Evolutionary conservation across 2,888 invertebrate genomes (phyloP).

Genomic region (Phyllotreta striolata): DNA sequence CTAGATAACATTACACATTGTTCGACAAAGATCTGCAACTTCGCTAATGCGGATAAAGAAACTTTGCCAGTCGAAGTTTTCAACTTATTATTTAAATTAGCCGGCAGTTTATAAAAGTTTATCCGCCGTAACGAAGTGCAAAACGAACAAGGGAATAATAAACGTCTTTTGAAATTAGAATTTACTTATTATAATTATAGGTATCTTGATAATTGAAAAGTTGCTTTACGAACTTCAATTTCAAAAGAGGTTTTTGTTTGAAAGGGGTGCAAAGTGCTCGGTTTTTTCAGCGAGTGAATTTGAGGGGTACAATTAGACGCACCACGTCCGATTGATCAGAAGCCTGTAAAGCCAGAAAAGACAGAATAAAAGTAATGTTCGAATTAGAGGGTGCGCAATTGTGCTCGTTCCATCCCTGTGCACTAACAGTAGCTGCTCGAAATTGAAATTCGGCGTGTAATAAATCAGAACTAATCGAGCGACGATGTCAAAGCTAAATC

Average conservation of each 20-base stretch:
- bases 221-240: background rate
- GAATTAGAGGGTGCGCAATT: conserved; percentile 11
- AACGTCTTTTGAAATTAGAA: no score
- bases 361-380: conserved; percentile 8
- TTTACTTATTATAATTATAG: no score
- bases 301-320: conserved; percentile 16
- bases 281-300: conserved; percentile 9
- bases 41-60: background rate
- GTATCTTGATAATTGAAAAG: no score
- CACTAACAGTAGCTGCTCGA: background rate
- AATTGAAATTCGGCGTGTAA: no score
- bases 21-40: conserved; percentile 10
- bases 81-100: no score
- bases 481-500: no score
- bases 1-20: conserved; percentile 13
- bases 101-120: no score
- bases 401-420: conserved; percentile 17
- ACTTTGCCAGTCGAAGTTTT: no score
- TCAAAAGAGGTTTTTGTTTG: background rate
- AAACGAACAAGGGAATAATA: background rate
- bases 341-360: conserved; percentile 28
- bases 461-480: no score
- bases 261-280: conserved; percentile 20
- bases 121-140: background rate
- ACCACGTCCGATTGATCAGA: conserved; percentile 29